These are phyloP conservation scores for Poeciliopsis gracilis DNA, from an alignment of 2,797 vertebrate species.

Conservation along the genomic window DNA sequence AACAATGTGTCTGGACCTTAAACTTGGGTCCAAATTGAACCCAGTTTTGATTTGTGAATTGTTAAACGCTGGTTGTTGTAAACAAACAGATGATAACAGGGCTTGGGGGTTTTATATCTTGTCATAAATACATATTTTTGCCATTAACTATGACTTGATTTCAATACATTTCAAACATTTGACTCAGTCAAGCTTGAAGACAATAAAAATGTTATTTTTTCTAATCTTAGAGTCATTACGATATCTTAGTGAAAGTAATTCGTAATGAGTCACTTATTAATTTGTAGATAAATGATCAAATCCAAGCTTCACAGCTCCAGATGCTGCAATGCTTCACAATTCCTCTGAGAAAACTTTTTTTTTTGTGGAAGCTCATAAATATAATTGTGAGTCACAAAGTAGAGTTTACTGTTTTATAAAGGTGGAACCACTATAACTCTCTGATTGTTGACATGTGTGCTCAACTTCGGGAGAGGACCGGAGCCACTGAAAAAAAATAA, in stretches of 20 bases:
- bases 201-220: neutral
- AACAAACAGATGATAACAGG: neutral
- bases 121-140: neutral
- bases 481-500: too few species aligned
- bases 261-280: neutral
- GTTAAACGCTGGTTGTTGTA: neutral
- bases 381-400: neutral
- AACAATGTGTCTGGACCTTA: neutral
- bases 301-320: slow-evolving; percentile 17
- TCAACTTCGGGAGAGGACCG: neutral
- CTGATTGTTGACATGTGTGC: neutral
- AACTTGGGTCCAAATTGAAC: neutral
- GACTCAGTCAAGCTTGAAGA: neutral
- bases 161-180: neutral
- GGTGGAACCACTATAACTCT: neutral
- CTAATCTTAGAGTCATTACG: neutral
- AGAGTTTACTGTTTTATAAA: neutral
- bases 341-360: neutral
- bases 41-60: neutral
- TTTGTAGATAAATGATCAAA: neutral
- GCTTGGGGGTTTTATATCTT: neutral
- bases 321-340: neutral
- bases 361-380: neutral
- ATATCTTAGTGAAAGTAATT: neutral
- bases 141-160: neutral